These are phyloP conservation scores for Schizothorax lantsangensis DNA, from an alignment of 2,797 vertebrate species.

Conservation along the genomic window DNA sequence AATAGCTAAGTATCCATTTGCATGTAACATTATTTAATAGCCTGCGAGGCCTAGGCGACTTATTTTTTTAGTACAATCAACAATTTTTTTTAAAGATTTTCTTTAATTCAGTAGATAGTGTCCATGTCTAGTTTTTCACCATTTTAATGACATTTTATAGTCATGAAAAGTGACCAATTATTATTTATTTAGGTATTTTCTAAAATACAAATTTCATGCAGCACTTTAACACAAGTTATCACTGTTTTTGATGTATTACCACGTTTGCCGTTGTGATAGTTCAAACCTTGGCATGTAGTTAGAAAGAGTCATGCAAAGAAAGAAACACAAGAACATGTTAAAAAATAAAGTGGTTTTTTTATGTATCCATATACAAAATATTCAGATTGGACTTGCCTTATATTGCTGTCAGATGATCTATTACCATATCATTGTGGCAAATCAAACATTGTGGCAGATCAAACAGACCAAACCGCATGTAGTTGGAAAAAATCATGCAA, in stretches of 20 bases:
- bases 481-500: no score
- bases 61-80: neutral
- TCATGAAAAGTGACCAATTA: neutral
- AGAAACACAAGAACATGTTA: no score
- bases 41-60: neutral
- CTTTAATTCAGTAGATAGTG: neutral
- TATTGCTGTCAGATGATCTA: neutral
- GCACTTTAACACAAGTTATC: neutral
- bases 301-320: no score
- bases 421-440: no score
- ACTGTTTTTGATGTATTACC: neutral
- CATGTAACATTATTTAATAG: neutral
- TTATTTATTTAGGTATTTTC: neutral
- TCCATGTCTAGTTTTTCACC: neutral
- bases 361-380: neutral
- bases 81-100: neutral
- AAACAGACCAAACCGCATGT: no score
- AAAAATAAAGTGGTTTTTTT: no score
- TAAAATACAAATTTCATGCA: neutral
- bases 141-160: neutral
- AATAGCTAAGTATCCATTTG: neutral
- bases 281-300: no score
- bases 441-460: no score
- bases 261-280: neutral
- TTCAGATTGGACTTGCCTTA: neutral